Percentiles rank a stretch among this genome's conserved stretches.
These are phyloP conservation scores for Lucilia sericata DNA, from an alignment of 1,140 invertebrate species.

Conservation along the genomic window DNA sequence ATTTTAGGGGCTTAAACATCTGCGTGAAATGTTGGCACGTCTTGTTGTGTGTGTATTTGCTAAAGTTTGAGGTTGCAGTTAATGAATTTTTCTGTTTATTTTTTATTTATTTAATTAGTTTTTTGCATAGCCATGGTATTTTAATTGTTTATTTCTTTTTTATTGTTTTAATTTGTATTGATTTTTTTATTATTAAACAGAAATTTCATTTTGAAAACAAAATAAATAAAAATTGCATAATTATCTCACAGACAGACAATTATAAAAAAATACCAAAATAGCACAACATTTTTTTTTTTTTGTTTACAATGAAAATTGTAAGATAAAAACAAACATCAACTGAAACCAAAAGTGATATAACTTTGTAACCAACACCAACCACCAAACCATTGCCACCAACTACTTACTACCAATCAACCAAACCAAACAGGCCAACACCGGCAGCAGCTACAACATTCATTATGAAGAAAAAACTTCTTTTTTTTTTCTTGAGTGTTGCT, in stretches of 20 bases:
- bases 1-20: background rate
- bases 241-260: background rate
- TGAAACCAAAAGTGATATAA: constrained; percentile 27
- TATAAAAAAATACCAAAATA: background rate
- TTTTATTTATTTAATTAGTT: background rate
- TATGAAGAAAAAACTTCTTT: background rate
- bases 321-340: background rate
- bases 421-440: background rate
- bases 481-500: background rate
- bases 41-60: background rate
- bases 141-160: background rate
- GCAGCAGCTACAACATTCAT: background rate
- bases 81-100: constrained; percentile 1
- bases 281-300: background rate
- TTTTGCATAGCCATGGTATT: background rate
- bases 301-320: background rate
- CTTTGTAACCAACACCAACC: constrained; percentile 6
- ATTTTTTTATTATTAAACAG: background rate
- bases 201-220: background rate
- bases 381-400: constrained; percentile 12
- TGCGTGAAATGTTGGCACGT: background rate
- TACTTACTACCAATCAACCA: background rate
- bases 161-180: constrained; percentile 2
- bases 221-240: background rate
- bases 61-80: background rate